Evolutionary conservation across 2,888 invertebrate genomes (phyloP).

Genomic region (Zelleria hepariella): DNA sequence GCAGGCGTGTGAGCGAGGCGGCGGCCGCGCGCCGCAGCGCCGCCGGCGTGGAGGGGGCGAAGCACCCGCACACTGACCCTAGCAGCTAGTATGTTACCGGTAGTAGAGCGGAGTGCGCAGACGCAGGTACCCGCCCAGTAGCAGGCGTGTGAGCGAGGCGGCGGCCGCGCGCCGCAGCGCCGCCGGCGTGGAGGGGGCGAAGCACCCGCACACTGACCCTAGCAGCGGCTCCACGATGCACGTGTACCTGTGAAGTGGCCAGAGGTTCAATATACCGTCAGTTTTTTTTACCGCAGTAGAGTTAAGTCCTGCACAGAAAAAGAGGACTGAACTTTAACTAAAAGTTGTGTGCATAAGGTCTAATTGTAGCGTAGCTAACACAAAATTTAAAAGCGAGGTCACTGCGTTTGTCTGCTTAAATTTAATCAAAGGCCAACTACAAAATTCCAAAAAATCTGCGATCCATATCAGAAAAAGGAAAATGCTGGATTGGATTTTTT

Average conservation of each 20-base stretch:
- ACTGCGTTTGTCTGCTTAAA: too few relatives aligned
- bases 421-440: too few relatives aligned
- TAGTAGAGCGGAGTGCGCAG: conserved; percentile 77
- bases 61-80: conserved; percentile 74
- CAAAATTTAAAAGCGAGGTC: too few relatives aligned
- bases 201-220: conserved; percentile 74
- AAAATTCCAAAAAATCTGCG: too few relatives aligned
- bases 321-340: too few relatives aligned
- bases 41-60: conserved; percentile 63
- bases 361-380: too few relatives aligned
- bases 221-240: conserved; percentile 77
- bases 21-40: conserved; percentile 77
- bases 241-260: conserved; percentile 68
- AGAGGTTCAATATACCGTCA: neutral
- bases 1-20: conserved; percentile 75
- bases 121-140: conserved; percentile 81
- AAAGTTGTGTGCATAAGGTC: too few relatives aligned
- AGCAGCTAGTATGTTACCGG: conserved; percentile 74
- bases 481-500: too few relatives aligned
- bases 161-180: conserved; percentile 77
- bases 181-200: conserved; percentile 63
- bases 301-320: too few relatives aligned
- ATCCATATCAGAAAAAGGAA: too few relatives aligned
- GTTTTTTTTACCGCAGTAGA: too few relatives aligned
- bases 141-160: conserved; percentile 75